Evolutionary conservation across 2,888 invertebrate species (phyloP).

Genomic region (Sphecodes monilicornis): DNA sequence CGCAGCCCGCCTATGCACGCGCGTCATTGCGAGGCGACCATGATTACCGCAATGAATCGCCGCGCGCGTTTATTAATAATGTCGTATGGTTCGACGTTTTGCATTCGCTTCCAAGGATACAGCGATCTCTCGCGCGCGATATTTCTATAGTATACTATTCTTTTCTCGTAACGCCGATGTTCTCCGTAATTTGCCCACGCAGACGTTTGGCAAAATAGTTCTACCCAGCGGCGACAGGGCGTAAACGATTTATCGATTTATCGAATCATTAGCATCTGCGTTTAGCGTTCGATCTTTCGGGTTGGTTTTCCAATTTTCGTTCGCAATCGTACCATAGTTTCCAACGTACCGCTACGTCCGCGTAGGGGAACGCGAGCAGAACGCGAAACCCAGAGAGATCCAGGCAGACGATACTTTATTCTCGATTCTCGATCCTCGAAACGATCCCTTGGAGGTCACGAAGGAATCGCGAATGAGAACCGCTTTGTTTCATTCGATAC

Average conservation of each 20-base stretch:
- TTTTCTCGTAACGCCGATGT: slow-evolving; percentile 65
- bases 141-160: slow-evolving; percentile 81
- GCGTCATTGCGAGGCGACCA: slow-evolving; percentile 63
- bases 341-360: no score
- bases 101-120: slow-evolving; percentile 76
- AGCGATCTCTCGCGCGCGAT: slow-evolving; percentile 79
- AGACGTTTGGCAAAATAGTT: not conserved
- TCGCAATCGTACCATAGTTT: no score
- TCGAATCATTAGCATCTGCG: not conserved
- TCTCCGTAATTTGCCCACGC: not conserved
- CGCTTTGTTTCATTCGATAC: slow-evolving; percentile 75
- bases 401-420: not conserved
- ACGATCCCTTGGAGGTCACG: not conserved
- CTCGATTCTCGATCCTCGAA: not conserved
- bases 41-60: slow-evolving; percentile 78
- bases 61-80: slow-evolving; percentile 82
- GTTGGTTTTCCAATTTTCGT: not conserved
- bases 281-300: not conserved
- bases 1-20: slow-evolving; percentile 28
- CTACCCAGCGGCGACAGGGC: not conserved
- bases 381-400: not conserved
- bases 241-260: not conserved
- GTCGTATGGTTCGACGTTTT: slow-evolving; percentile 79
- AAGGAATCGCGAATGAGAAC: slow-evolving; percentile 70
- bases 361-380: not conserved